Conservation (phyloP, 2,113 vertebrate genomes). For the Aegotheles bennettii region DNA sequence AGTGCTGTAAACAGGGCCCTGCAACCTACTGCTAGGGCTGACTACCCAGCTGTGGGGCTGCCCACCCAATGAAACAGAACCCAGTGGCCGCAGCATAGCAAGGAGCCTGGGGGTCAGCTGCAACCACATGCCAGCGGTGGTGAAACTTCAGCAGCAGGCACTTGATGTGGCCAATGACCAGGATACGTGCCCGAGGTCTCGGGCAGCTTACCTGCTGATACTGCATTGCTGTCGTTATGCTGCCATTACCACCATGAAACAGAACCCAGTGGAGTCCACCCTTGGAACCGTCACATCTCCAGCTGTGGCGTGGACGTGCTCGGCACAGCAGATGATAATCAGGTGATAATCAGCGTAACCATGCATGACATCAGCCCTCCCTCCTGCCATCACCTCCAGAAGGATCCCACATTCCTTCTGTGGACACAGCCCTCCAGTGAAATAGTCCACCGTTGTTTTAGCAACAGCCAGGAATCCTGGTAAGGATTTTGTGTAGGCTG, state of each 20-base stretch:
- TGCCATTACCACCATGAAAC: not conserved
- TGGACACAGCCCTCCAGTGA: not conserved
- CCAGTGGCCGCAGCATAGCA: rapidly evolving
- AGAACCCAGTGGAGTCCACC: not conserved
- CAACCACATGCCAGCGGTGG: not conserved
- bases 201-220: not conserved
- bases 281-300: not conserved
- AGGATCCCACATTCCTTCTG: not conserved
- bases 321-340: not conserved
- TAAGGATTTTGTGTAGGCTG: not conserved
- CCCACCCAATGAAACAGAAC: too few species aligned
- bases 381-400: not conserved
- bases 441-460: not conserved
- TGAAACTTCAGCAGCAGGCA: not conserved
- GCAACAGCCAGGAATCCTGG: not conserved
- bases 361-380: not conserved
- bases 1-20: not conserved
- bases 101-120: not conserved
- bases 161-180: not conserved
- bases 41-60: not conserved
- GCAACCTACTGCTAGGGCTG: not conserved
- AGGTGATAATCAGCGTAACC: not conserved
- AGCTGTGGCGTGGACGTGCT: not conserved
- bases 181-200: rapidly evolving
- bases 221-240: not conserved